phyloP scores from a whole-genome alignment of 1,140 invertebrate species.

The Ridgeia piscesae region DNA sequence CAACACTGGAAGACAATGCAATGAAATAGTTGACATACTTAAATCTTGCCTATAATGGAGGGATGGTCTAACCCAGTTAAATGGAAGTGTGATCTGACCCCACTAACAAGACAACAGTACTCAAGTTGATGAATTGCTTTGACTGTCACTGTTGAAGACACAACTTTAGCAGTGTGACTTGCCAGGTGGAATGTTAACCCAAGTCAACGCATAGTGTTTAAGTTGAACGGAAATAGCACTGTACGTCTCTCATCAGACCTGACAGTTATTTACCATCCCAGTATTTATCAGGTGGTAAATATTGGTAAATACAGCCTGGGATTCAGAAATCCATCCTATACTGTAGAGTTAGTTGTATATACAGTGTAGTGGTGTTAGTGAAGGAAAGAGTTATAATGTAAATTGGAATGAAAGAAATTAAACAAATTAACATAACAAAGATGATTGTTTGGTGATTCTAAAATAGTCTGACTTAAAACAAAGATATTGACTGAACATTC shows the following conservation, averaged over 20 bases:
- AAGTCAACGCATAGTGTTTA: no score
- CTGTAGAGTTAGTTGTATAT: constrained; percentile 4
- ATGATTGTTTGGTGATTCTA: no score
- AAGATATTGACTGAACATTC: no score
- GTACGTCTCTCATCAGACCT: no score
- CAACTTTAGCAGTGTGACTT: neutral
- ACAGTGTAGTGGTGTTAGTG: neutral
- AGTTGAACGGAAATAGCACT: no score
- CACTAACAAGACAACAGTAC: neutral
- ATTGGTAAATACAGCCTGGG: no score
- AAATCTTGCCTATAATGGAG: neutral
- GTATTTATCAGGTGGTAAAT: no score
- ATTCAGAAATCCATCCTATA: neutral
- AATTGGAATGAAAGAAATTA: no score
- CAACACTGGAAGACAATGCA: constrained; percentile 14
- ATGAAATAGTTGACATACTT: constrained; percentile 25
- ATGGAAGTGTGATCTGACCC: neutral
- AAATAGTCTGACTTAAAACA: no score
- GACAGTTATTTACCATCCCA: no score
- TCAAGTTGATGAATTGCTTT: neutral
- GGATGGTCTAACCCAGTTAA: neutral
- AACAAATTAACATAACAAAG: no score
- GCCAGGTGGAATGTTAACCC: neutral
- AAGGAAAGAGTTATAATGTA: constrained; percentile 11
- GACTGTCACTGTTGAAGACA: neutral